Percentiles rank a stretch among this genome's conserved stretches.
Conservation (phyloP, 2,113 vertebrate genomes). For the Centropristis striata region DNA sequence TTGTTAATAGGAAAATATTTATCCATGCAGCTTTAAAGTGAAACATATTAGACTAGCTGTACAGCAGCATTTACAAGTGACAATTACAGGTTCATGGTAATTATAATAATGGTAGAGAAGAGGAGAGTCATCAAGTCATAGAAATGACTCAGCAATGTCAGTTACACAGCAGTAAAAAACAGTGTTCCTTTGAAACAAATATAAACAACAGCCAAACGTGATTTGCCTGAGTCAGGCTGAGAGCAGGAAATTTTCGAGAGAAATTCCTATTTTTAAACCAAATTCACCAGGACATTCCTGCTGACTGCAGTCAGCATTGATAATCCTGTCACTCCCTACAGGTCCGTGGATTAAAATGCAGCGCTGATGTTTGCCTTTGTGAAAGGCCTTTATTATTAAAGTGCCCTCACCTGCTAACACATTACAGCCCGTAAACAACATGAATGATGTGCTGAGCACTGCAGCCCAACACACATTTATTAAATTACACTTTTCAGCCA, state of each 20-base stretch:
- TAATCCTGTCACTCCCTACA: conserved; percentile 46
- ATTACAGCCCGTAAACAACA: conserved; percentile 82
- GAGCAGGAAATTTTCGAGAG: conserved; percentile 1
- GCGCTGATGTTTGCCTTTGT: conserved; percentile 73
- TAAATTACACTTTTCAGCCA: conserved; percentile 88
- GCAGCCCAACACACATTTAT: conserved; percentile 92
- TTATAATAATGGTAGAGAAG: background rate
- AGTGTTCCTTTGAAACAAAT: background rate
- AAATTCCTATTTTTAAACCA: conserved; percentile 6
- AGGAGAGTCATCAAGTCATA: background rate
- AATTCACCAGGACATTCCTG: conserved; percentile 15
- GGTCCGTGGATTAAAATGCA: conserved; percentile 66
- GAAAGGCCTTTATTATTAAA: conserved; percentile 74
- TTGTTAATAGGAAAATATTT: too few relatives aligned
- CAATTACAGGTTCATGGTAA: background rate
- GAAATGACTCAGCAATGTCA: background rate
- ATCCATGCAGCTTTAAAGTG: background rate
- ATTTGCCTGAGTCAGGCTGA: background rate
- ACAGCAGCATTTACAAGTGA: background rate
- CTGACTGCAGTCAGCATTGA: conserved; percentile 48
- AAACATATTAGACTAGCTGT: conserved; percentile 1
- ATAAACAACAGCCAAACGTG: background rate
- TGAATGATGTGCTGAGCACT: conserved; percentile 79
- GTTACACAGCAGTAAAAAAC: background rate
- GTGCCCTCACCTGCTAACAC: conserved; percentile 80